A percentile compares a stretch with the other conserved stretches of the same genome.
These are phyloP conservation scores for Ataeniobius toweri DNA, from an alignment of 2,797 vertebrate species.

Conservation along the genomic window DNA sequence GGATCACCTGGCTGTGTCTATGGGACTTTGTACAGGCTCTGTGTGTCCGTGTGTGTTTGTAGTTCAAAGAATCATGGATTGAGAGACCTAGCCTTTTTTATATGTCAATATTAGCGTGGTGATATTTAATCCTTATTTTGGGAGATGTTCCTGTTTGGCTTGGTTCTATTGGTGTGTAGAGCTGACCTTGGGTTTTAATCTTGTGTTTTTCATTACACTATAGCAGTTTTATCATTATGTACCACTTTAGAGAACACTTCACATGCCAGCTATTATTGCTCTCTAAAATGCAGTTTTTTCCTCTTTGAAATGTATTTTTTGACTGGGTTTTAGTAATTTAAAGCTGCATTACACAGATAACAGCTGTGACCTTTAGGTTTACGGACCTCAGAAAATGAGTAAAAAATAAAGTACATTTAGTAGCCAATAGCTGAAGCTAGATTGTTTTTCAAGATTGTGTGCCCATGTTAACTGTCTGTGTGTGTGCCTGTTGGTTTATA, in stretches of 20 bases:
- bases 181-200: neutral
- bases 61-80: slow-evolving; percentile 43
- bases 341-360: slow-evolving; percentile 15
- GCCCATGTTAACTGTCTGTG: neutral
- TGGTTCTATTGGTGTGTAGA: neutral
- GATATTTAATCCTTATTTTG: slow-evolving; percentile 6
- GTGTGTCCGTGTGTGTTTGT: slow-evolving; percentile 16
- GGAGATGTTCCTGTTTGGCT: slow-evolving; percentile 22
- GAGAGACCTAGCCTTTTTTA: slow-evolving; percentile 28
- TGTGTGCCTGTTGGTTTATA: neutral
- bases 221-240: neutral
- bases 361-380: slow-evolving; percentile 3
- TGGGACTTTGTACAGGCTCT: slow-evolving; percentile 17
- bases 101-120: slow-evolving; percentile 47
- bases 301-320: slow-evolving; percentile 40
- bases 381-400: neutral
- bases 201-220: neutral
- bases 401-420: neutral
- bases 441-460: neutral
- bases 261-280: neutral
- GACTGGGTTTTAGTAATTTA: neutral
- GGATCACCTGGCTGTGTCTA: slow-evolving; percentile 51
- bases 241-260: neutral
- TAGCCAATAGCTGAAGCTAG: neutral
- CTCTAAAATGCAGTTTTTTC: slow-evolving; percentile 37